Evolutionary conservation across 2,888 invertebrate species (phyloP).

Genomic region (Penaeus monodon): DNA sequence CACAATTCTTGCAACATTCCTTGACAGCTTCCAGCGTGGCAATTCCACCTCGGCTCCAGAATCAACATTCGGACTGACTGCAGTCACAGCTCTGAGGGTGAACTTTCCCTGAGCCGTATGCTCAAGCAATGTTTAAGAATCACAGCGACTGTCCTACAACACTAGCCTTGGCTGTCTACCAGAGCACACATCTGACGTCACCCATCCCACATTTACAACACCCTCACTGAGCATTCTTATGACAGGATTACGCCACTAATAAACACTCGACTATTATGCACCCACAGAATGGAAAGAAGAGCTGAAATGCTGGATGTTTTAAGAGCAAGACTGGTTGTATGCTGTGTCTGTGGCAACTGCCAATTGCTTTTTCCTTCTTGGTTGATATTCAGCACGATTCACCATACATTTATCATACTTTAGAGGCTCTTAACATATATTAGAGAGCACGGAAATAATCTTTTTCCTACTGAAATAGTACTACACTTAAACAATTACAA

Average conservation of each 20-base stretch:
- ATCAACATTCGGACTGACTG: no score
- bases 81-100: no score
- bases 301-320: conserved; percentile 29
- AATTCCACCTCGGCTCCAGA: background rate
- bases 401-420: background rate
- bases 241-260: conserved; percentile 30
- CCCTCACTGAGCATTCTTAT: conserved; percentile 51
- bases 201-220: background rate
- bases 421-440: no score
- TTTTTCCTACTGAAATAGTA: background rate
- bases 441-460: background rate
- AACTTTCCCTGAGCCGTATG: background rate
- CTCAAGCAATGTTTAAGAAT: conserved; percentile 33
- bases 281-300: conserved; percentile 43
- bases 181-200: conserved; percentile 11
- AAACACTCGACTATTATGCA: conserved; percentile 37
- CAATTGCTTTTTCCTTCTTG: background rate
- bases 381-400: background rate
- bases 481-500: background rate
- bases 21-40: conserved; percentile 18
- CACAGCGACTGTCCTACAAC: conserved; percentile 26
- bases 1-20: conserved; percentile 7
- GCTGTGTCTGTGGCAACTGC: conserved; percentile 23
- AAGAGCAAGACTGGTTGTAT: conserved; percentile 18
- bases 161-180: conserved; percentile 10